Percentiles rank a stretch among this genome's conserved stretches.
phyloP scores from a whole-genome alignment of 2,797 vertebrate genomes.

The Pangasius sanitwongsei region DNA sequence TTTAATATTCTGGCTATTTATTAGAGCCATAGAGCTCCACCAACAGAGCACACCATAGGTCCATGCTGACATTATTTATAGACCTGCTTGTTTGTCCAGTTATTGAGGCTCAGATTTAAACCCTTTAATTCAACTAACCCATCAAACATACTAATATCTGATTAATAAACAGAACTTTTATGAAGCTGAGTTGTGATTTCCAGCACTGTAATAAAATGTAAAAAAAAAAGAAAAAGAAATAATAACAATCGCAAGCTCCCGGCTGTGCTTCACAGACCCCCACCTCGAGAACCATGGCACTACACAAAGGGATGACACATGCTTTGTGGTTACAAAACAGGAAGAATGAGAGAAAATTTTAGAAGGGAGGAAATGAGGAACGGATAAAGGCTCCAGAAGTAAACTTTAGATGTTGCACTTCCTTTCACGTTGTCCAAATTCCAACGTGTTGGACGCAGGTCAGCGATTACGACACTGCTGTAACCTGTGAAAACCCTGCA shows the following conservation, averaged over 20 bases:
- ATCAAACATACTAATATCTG: too few species aligned
- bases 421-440: background rate
- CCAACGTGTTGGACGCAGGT: background rate
- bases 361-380: background rate
- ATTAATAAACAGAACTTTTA: background rate
- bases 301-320: conserved; percentile 65
- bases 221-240: conserved; percentile 43
- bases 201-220: conserved; percentile 55
- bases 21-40: background rate
- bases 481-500: background rate
- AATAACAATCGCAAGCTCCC: background rate
- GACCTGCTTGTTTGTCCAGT: background rate
- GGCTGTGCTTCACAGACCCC: background rate
- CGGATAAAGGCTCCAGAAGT: background rate
- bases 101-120: too few species aligned
- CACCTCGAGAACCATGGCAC: background rate
- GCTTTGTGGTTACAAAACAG: conserved; percentile 58
- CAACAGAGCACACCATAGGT: background rate
- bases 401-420: background rate
- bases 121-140: too few species aligned
- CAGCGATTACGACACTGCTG: background rate
- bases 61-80: background rate
- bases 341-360: conserved; percentile 34
- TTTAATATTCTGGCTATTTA: background rate
- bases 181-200: background rate